Evolutionary conservation across 2,113 vertebrate genomes (phyloP), one percentile per base, ranked within the genome.

Genomic region (Geococcyx californianus): DNA sequence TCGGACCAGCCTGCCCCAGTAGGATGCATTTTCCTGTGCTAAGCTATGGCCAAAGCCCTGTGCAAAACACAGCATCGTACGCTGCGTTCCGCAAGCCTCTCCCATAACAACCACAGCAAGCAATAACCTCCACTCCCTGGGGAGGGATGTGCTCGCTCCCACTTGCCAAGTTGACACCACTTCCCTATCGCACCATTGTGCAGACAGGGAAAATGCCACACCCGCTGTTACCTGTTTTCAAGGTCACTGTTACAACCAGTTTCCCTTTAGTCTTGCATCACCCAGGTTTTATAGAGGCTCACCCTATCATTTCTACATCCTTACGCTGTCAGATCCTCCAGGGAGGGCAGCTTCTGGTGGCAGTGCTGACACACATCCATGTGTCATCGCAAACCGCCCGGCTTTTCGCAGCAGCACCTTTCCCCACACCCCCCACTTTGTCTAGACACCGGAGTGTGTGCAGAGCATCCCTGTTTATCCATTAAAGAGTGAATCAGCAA

Each of bases 361-460:
- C 45, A 36, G 16, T 1, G 26, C 66, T 69, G 74, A 64, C 66
- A 73, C 10, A 16, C 4, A 4, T 18, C 63, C 40, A 18, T 1
- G 0, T 11, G 49, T 45, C 29, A 10, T 31, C 3, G 0, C 54
- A 34, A 16, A 23, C 40, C 7, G 25, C 14, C 9, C 0, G 1
- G 38, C 59, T 15, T 70, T 14, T 25, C 18, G 0, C 78, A 26
- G 74, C 62, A 38, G 55, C 74, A 33, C 28, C 73, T 69, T 55
- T 34, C 64, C 54, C 34, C 4, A 11, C 5, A 0, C 16, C 1
- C 19, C 8, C 36, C 0, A 0, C 28, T 76, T 44, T 0, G 7
- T 63, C 78, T 19, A 47, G 62, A 58, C 33, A 9, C 51, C 0
- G 1, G 60, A 13, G 38, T 4, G 3, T 0, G 17, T 11, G 33